These are phyloP conservation scores for Cactoblastis cactorum DNA, from an alignment of 2,888 invertebrate species.

Conservation along the genomic window DNA sequence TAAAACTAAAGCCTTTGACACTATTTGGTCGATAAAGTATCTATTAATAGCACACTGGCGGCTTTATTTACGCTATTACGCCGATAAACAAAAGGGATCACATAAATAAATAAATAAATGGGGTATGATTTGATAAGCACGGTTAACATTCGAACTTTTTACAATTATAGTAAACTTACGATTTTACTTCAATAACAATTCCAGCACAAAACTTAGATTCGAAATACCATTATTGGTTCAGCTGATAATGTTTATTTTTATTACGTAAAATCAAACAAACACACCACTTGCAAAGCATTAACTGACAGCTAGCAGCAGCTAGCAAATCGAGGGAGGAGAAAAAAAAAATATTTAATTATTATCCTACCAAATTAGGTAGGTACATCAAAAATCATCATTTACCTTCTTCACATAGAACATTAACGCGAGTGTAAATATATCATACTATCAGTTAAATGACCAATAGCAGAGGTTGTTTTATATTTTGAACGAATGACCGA, in stretches of 20 bases:
- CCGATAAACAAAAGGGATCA: conserved; percentile 1
- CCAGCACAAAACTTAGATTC: not conserved
- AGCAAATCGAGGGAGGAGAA: too few relatives aligned
- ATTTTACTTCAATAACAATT: not conserved
- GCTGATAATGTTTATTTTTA: not conserved
- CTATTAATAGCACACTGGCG: conserved; percentile 8
- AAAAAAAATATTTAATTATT: too few relatives aligned
- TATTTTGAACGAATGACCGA: too few relatives aligned
- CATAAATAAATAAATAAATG: not conserved
- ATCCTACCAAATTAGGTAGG: too few relatives aligned
- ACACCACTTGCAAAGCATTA: too few relatives aligned
- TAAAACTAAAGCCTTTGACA: not conserved
- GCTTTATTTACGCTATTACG: conserved; percentile 9
- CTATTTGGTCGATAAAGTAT: conserved; percentile 9
- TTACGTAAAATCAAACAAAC: not conserved
- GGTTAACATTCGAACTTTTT: not conserved
- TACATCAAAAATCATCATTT: too few relatives aligned
- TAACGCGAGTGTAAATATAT: too few relatives aligned
- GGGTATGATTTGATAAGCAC: not conserved
- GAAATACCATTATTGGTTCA: not conserved
- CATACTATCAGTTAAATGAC: too few relatives aligned
- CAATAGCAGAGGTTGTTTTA: too few relatives aligned
- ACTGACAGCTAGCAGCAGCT: too few relatives aligned
- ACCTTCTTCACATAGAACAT: too few relatives aligned
- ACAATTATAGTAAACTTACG: conserved; percentile 1